These are phyloP conservation scores for Caenorhabditis briggsae DNA, from an alignment of 1,140 invertebrate species.

Conservation along the genomic window DNA sequence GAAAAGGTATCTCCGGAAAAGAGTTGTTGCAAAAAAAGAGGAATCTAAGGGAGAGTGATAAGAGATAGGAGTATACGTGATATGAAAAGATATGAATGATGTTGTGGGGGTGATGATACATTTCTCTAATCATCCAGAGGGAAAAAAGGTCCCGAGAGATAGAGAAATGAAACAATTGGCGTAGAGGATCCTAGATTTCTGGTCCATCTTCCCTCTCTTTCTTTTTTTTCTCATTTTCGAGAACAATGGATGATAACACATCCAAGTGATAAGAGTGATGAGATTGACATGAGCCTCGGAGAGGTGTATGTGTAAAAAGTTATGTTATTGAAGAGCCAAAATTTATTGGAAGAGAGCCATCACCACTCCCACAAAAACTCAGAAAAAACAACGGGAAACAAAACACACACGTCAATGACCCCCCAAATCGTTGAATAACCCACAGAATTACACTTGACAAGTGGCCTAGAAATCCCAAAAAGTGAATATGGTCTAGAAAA, in stretches of 20 bases:
- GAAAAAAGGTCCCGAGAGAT: background rate
- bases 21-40: background rate
- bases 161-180: conserved; percentile 43
- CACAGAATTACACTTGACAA: too few relatives aligned
- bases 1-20: too few relatives aligned
- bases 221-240: background rate
- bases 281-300: background rate
- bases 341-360: background rate
- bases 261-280: background rate
- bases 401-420: too few relatives aligned
- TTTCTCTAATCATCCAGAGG: background rate
- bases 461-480: too few relatives aligned
- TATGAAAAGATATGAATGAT: conserved; percentile 15
- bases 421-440: too few relatives aligned
- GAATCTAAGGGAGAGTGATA: background rate
- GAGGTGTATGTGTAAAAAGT: conserved; percentile 9
- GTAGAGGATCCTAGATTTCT: background rate
- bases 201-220: background rate
- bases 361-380: too few relatives aligned
- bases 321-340: conserved; percentile 34
- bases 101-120: background rate
- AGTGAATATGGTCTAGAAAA: too few relatives aligned
- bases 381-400: background rate
- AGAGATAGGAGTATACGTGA: background rate
- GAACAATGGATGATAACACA: background rate